Percentiles rank a stretch among this genome's conserved stretches.
These are phyloP conservation scores for Danio kyathit DNA, from an alignment of 2,797 vertebrate species.

Conservation along the genomic window DNA sequence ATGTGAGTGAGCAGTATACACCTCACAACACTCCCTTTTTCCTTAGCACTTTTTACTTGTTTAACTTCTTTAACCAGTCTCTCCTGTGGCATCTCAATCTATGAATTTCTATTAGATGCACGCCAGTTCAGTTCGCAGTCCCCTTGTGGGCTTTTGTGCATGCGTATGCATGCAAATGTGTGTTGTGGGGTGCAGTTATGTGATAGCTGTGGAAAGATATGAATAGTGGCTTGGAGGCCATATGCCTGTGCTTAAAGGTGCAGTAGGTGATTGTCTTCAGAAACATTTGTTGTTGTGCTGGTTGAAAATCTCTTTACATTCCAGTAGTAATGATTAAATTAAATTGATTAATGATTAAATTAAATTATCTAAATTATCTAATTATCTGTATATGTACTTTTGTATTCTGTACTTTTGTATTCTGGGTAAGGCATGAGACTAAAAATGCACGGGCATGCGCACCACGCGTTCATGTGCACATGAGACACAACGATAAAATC, in stretches of 20 bases:
- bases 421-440: too few species aligned
- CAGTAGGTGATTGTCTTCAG: too few species aligned
- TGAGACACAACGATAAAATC: too few species aligned
- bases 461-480: too few species aligned
- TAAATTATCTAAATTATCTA: too few species aligned
- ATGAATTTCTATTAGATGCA: neutral
- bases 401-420: too few species aligned
- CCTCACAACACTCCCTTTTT: neutral
- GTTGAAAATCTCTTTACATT: too few species aligned
- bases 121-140: conserved; percentile 2
- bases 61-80: conserved; percentile 8
- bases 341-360: too few species aligned
- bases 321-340: too few species aligned
- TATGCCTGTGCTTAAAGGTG: neutral
- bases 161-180: neutral
- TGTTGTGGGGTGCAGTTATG: neutral
- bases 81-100: neutral
- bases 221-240: neutral
- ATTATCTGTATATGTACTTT: too few species aligned
- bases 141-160: conserved; percentile 4
- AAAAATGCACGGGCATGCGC: too few species aligned
- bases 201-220: neutral
- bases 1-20: conserved; percentile 11
- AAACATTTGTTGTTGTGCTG: too few species aligned
- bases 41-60: neutral